These are phyloP conservation scores for Umimayanthus kanabou DNA, from an alignment of 92 coral and sea anemone genomes.

Conservation along the genomic window DNA sequence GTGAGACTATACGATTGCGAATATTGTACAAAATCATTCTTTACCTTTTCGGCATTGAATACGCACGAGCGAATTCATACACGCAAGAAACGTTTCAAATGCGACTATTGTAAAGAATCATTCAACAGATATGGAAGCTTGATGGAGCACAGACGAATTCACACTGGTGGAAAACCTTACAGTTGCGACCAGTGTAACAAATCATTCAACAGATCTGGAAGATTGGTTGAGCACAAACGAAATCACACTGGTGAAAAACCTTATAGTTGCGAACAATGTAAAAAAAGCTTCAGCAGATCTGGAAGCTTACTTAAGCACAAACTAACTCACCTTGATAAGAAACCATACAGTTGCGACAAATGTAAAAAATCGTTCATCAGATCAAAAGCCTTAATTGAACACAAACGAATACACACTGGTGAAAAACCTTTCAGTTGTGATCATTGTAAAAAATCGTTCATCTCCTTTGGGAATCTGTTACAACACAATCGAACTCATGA, in stretches of 20 bases:
- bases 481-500: background rate
- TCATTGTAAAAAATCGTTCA: background rate
- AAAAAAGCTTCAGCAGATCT: background rate
- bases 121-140: background rate
- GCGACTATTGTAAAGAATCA: background rate
- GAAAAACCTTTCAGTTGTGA: background rate
- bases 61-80: background rate
- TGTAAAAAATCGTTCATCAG: constrained; percentile 2
- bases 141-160: too few relatives aligned
- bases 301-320: constrained; percentile 18
- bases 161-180: too few relatives aligned
- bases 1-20: background rate
- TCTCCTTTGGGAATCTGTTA: background rate
- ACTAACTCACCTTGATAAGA: background rate
- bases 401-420: constrained; percentile 5
- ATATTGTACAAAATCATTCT: background rate
- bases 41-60: background rate
- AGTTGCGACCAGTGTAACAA: too few relatives aligned
- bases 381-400: constrained; percentile 1
- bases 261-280: constrained; percentile 6
- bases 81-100: background rate
- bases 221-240: too few relatives aligned
- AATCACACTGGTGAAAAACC: background rate
- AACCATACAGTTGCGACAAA: constrained; percentile 11
- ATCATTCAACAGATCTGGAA: too few relatives aligned